phyloP scores from a whole-genome alignment of 2,888 invertebrate genomes.

The Rotaria magnacalcarata region DNA sequence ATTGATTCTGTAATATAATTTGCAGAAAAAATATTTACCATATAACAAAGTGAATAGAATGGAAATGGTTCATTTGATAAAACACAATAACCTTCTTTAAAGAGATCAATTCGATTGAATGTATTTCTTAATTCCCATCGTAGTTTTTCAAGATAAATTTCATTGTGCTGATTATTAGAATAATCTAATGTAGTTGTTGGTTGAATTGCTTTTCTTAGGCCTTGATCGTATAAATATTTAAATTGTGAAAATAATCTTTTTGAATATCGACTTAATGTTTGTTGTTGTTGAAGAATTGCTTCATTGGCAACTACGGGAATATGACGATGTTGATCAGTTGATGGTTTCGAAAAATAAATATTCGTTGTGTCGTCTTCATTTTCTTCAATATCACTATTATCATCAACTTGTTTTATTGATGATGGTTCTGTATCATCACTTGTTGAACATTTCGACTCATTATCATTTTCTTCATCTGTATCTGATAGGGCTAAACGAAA shows the following conservation, averaged over 20 bases:
- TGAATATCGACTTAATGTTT: not conserved
- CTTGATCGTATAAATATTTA: conserved; percentile 21
- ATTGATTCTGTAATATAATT: too few relatives aligned
- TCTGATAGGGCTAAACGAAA: not conserved
- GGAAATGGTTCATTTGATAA: conserved; percentile 29
- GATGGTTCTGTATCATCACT: conserved; percentile 8
- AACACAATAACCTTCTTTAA: conserved; percentile 32
- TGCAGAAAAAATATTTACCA: not conserved
- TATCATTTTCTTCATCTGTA: not conserved
- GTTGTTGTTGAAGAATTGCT: not conserved
- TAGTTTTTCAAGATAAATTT: not conserved
- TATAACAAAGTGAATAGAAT: conserved; percentile 27
- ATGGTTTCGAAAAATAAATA: not conserved
- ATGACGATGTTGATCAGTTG: not conserved
- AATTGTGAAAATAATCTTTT: not conserved
- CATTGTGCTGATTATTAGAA: not conserved
- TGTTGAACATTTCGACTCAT: not conserved
- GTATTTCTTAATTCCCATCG: conserved; percentile 19
- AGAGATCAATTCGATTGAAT: not conserved
- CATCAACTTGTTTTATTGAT: not conserved
- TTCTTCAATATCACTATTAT: conserved; percentile 7
- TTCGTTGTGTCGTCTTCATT: not conserved
- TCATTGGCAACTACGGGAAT: not conserved
- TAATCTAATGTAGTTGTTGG: not conserved
- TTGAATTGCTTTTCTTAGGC: not conserved